Conservation (phyloP, 2,113 vertebrate species). For the Petrocephalus zakoni region DNA sequence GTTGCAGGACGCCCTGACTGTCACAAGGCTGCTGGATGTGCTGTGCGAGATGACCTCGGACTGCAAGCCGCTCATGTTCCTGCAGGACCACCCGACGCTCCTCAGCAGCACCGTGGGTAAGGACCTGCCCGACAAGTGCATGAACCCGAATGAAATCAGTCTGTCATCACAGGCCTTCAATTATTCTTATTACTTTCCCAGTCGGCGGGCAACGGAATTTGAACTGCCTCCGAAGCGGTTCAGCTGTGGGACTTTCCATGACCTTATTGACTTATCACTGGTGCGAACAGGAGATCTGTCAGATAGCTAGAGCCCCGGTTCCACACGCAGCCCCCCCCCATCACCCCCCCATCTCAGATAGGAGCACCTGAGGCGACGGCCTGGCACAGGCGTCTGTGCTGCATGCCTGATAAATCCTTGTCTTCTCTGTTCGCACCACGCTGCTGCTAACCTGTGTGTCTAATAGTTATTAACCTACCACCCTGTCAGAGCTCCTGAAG, state of each 20-base stretch:
- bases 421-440: not conserved
- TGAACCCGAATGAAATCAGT: not conserved
- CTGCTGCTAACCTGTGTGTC: not conserved
- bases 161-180: not conserved
- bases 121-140: conserved; percentile 28
- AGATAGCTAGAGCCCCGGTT: not conserved
- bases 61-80: conserved; percentile 60
- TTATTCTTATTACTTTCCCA: conserved; percentile 2
- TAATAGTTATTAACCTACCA: not conserved
- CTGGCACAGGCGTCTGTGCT: not conserved
- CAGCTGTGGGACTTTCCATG: conserved; percentile 6
- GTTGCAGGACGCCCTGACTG: conserved; percentile 71
- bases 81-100: conserved; percentile 75
- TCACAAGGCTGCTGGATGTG: conserved; percentile 76
- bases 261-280: conserved; percentile 7
- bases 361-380: not conserved
- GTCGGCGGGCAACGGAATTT: not conserved
- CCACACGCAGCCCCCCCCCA: not conserved
- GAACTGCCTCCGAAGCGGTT: not conserved
- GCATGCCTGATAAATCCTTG: conserved; percentile 3
- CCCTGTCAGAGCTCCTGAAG: conserved; percentile 68
- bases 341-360: not conserved
- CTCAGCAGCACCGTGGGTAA: conserved; percentile 76
- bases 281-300: not conserved
- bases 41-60: conserved; percentile 88